Base-by-base conservation (phyloP, 2,113 vertebrate genomes). In the Zapornia atra region DNA sequence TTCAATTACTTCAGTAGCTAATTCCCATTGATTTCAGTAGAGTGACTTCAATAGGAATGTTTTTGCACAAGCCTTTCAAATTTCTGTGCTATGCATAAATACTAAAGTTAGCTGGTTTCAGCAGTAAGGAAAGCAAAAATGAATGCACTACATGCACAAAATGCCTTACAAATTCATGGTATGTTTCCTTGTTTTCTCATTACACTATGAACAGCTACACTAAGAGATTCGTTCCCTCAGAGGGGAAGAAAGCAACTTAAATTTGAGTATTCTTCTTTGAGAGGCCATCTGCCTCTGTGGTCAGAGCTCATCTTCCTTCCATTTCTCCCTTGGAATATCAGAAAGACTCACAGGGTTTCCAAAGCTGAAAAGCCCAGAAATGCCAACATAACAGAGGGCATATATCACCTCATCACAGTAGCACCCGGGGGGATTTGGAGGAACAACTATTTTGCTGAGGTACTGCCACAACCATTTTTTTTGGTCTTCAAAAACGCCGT, bases 31-130 rank as follows among this genome's bases (percentile, higher is more conserved):
- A 94, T 90, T 96, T 87, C 57, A 91, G 40, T 3, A 36, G 10
- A 73, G n/a, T 65, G 31, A 89, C 44, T 91, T 89, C 81, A 85
- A 1, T 11, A 46, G 36, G 12, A 89, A 71, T 21, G 33, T 65
- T 64, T 29, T 61, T 70, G 26, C 33, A 68, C 25, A 63, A 68
- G 50, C 21, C 33, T 57, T 53, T 24, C 22, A 26, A 80, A 94
- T 82, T 82, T 28, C 44, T 91, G 40, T 70, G 48, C 44, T 70
- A 40, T 10, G 24, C 40, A 64, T 50, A 94, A 82, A 94, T 83
- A 71, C 36, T 84, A 80, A 88, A 40, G 15, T 7, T 40, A 84
- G 16, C 9, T 86, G 28, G 50, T 79, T 94, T 69, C 66, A 87
- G 34, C 26, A 81, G 54, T 36, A 59, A 82, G 31, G 20, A 54